A percentile compares a stretch with the other conserved stretches of the same genome.
Conservation (phyloP, 2,888 invertebrate species). For the Andrena marginata region DNA sequence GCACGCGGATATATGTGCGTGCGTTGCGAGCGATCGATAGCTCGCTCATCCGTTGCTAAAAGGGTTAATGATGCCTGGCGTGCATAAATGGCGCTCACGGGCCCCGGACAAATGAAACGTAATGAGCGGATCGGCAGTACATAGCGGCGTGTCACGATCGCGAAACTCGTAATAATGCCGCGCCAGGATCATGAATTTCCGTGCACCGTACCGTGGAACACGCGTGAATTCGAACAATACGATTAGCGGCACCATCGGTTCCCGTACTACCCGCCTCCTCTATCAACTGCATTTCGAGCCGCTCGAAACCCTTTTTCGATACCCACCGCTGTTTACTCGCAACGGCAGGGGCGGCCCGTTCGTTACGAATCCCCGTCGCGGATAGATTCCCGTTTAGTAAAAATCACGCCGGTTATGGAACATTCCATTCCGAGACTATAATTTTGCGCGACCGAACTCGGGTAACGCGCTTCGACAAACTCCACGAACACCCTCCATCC, state of each 20-base stretch:
- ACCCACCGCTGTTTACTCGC: constrained; percentile 15
- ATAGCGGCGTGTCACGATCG: constrained; percentile 63
- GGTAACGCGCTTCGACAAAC: background rate
- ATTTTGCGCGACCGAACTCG: background rate
- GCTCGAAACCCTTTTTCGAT: constrained; percentile 26
- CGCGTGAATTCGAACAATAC: constrained; percentile 71
- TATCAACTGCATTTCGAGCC: constrained; percentile 25
- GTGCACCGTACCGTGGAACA: constrained; percentile 33
- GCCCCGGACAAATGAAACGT: constrained; percentile 71
- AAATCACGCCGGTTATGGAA: too few relatives aligned
- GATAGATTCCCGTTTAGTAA: background rate
- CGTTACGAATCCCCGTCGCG: background rate
- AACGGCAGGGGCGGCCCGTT: constrained; percentile 4
- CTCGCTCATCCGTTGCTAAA: constrained; percentile 69
- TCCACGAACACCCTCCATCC: background rate
- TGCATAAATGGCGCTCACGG: constrained; percentile 72
- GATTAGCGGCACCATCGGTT: constrained; percentile 57
- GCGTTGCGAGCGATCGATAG: constrained; percentile 65
- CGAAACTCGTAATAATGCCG: constrained; percentile 57
- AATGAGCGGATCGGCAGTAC: constrained; percentile 70
- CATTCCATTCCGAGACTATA: background rate
- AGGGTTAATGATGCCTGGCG: constrained; percentile 74
- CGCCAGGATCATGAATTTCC: constrained; percentile 33
- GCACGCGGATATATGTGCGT: constrained; percentile 35
- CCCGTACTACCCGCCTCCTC: background rate